A percentile compares a stretch with the other conserved stretches of the same genome.
phyloP scores from a whole-genome alignment of 2,888 invertebrate genomes.

The Chalcosyrphus nemorum region DNA sequence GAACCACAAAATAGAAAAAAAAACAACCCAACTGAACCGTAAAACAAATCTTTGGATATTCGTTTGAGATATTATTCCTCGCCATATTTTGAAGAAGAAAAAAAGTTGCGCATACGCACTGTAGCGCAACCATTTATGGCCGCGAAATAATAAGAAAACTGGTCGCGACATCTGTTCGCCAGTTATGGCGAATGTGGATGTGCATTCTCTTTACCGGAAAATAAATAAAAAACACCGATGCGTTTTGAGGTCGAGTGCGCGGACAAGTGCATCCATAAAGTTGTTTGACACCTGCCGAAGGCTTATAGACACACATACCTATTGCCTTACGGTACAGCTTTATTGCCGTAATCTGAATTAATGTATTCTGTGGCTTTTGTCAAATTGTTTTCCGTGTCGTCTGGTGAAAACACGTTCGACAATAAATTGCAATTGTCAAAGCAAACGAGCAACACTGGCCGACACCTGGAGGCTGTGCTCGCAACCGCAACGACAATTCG shows the following conservation, averaged over 20 bases:
- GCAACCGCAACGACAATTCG: slow-evolving; percentile 49
- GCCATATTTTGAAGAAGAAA: neutral
- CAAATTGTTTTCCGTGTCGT: slow-evolving; percentile 67
- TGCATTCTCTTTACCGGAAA: slow-evolving; percentile 28
- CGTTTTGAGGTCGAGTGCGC: slow-evolving; percentile 59
- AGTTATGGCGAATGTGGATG: slow-evolving; percentile 39
- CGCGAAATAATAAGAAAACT: neutral
- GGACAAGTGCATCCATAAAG: slow-evolving; percentile 51
- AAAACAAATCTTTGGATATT: slow-evolving; percentile 26
- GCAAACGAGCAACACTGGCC: neutral
- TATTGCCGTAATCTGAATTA: slow-evolving; percentile 55
- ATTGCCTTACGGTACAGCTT: neutral
- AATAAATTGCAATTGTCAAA: slow-evolving; percentile 49
- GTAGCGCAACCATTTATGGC: slow-evolving; percentile 21
- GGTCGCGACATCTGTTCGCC: slow-evolving; percentile 26
- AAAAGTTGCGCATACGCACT: slow-evolving; percentile 45
- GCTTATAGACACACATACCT: neutral
- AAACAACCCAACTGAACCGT: slow-evolving; percentile 10
- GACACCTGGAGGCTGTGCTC: slow-evolving; percentile 42
- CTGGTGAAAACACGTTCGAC: slow-evolving; percentile 58
- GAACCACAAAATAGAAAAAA: neutral
- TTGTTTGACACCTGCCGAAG: slow-evolving; percentile 37
- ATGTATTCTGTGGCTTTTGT: slow-evolving; percentile 57
- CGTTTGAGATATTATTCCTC: slow-evolving; percentile 7
- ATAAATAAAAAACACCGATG: no score